Base-by-base conservation (phyloP, 2,888 invertebrate species). In the Dryobota labecula region DNA sequence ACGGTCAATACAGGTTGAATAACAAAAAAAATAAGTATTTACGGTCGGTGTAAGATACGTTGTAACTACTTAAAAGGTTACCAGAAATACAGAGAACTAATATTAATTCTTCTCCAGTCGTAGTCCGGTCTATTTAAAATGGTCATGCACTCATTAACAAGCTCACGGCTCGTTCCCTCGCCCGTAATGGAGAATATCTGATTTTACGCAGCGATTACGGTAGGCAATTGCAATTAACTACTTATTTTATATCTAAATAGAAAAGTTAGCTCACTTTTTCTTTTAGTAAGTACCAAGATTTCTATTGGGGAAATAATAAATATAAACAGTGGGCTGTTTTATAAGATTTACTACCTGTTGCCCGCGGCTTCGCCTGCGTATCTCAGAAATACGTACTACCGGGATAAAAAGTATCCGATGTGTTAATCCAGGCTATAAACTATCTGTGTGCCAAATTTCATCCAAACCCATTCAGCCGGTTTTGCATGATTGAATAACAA, bases 151-250 rank as follows among this genome's bases (percentile, higher is more conserved):
- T 68, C 57, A 76, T 62, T 69, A 51, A 47, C 76, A 65, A 33
- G 11, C 38, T 54, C 54, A 41, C 65, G 58, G 49, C 27, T 49
- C 4, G 64, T 53, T 66, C 63, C 60, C 41, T 70, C 65, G 36
- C 51, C 70, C 54, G 60, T 51, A 56, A 76, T 57, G 20, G 70
- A 45, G 45, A 73, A 58, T 69, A 81, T 82, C 78, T 56, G 82
- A 78, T 78, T 74, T 74, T 73, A 80, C 81, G 82, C 78, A 68
- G 45, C 66, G 73, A 60, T 24, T 73, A 53, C 69, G 43, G 58
- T 56, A 18, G 63, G 57, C 51, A 51, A 58, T 45, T 38, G 60
- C 43, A 51, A 62, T 75, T 70, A 79, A 47, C 58, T 64, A 64
- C 45, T 61, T 56, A 64, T 64, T 58, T 68, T 74, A 66, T 49